Conservation (phyloP, 2,888 invertebrate genomes). For the Blastobasis adustella region DNA sequence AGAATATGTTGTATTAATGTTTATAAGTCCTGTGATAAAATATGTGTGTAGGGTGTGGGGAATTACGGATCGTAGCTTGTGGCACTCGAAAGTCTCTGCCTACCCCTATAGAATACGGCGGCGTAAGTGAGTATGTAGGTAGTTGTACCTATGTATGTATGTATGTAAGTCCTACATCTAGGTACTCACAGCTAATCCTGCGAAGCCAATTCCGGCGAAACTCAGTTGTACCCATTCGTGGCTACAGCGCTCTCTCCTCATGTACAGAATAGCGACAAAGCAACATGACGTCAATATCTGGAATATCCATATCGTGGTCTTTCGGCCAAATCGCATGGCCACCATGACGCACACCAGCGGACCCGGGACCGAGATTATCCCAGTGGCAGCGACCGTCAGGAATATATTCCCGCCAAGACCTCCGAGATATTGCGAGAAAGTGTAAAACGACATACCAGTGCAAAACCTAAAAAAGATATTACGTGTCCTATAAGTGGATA, state of each 20-base stretch:
- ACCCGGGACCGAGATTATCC: constrained; percentile 71
- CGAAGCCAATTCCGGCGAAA: constrained; percentile 77
- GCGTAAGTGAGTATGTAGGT: too few relatives aligned
- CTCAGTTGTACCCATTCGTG: constrained; percentile 73
- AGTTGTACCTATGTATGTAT: too few relatives aligned
- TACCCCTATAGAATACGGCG: too few relatives aligned
- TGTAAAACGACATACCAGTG: constrained; percentile 73
- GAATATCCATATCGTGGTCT: constrained; percentile 60
- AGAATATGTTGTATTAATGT: too few relatives aligned
- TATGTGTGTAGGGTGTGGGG: too few relatives aligned
- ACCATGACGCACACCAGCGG: constrained; percentile 67
- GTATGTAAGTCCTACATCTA: too few relatives aligned
- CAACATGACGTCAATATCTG: constrained; percentile 63
- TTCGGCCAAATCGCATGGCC: constrained; percentile 65
- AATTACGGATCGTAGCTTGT: too few relatives aligned
- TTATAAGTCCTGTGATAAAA: too few relatives aligned
- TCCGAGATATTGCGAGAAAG: constrained; percentile 76
- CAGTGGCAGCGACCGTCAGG: constrained; percentile 67
- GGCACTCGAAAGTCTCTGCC: too few relatives aligned
- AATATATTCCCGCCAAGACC: constrained; percentile 71
- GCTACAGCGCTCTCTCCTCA: constrained; percentile 52
- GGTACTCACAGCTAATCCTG: constrained; percentile 76
- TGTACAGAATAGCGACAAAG: constrained; percentile 62
- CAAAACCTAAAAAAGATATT: constrained; percentile 61
- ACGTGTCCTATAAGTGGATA: too few relatives aligned